Conservation (phyloP, 1,140 invertebrate genomes). For the Eumaeus atala region DNA sequence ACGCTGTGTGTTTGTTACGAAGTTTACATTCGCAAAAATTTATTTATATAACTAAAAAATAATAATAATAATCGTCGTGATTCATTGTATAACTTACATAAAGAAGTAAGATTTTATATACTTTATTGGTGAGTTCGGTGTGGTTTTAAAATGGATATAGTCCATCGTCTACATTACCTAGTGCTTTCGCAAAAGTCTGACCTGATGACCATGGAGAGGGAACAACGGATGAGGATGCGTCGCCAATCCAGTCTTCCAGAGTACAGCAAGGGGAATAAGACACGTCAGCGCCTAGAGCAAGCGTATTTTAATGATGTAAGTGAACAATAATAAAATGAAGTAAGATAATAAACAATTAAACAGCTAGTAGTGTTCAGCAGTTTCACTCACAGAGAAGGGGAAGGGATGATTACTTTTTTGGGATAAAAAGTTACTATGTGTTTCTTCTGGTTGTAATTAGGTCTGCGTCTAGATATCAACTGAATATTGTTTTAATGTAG, state of each 20-base stretch:
- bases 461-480: no score
- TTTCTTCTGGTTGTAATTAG: no score
- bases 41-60: background rate
- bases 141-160: slow-evolving; percentile 58
- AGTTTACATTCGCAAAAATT: background rate
- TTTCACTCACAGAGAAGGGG: no score
- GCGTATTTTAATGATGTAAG: slow-evolving; percentile 67
- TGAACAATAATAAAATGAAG: slow-evolving; percentile 14
- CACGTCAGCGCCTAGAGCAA: slow-evolving; percentile 54
- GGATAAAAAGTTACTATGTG: no score
- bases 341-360: no score
- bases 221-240: slow-evolving; percentile 71
- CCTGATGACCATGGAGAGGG: slow-evolving; percentile 66
- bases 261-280: slow-evolving; percentile 58
- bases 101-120: background rate
- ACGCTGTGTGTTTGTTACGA: slow-evolving; percentile 3
- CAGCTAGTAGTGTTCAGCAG: no score
- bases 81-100: no score
- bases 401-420: no score
- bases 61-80: background rate
- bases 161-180: slow-evolving; percentile 69
- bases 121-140: background rate
- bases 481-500: no score
- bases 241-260: slow-evolving; percentile 78
- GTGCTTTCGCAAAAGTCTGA: slow-evolving; percentile 70